These are phyloP conservation scores for Psophia crepitans DNA, from an alignment of 2,113 vertebrate genomes.

Conservation along the genomic window DNA sequence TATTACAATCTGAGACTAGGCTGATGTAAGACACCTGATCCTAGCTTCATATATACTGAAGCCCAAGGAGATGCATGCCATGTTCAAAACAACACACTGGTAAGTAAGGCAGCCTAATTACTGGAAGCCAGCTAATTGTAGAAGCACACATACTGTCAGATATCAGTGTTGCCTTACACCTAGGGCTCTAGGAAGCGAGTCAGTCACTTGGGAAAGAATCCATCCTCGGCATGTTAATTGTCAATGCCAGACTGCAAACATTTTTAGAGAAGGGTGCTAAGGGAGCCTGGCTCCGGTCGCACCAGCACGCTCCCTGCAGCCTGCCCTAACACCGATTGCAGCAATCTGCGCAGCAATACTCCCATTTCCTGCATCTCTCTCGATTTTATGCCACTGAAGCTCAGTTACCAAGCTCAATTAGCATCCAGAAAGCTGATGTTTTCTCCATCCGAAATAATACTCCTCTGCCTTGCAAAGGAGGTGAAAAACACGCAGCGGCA, in stretches of 20 bases:
- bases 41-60: accelerated
- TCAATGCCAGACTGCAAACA: background rate
- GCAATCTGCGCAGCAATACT: background rate
- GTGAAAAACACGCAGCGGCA: background rate
- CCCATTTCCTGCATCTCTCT: background rate
- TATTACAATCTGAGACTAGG: background rate
- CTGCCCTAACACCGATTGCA: background rate
- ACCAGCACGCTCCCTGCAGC: accelerated
- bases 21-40: background rate
- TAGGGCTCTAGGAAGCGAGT: background rate
- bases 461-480: background rate
- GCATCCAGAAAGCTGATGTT: background rate
- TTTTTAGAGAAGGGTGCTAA: no score
- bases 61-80: background rate
- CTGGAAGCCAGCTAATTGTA: background rate
- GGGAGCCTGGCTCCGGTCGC: background rate
- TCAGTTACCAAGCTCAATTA: background rate
- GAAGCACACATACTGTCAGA: background rate
- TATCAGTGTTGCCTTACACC: background rate
- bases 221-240: background rate
- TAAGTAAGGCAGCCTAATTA: no score
- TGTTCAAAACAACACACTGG: background rate
- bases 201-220: background rate
- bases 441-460: background rate
- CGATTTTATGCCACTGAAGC: background rate